Conservation (phyloP, 2,888 invertebrate genomes). For the Drosophila stalkeri region DNA sequence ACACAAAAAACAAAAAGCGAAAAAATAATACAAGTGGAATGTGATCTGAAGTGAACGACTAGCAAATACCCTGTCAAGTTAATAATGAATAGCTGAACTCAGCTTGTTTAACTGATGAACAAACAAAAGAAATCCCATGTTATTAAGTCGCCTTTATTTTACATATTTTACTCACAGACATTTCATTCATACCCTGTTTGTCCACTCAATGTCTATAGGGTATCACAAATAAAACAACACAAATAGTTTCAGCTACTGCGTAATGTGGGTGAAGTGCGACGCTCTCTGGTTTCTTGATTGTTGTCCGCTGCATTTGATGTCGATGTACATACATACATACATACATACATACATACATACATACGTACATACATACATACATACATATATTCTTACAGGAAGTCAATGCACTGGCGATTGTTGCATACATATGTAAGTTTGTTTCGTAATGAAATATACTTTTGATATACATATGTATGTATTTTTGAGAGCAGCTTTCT, state of each 20-base stretch:
- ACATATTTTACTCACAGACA: too few species aligned
- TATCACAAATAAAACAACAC: neutral
- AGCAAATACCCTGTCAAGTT: neutral
- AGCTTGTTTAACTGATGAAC: too few species aligned
- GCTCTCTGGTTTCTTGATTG: conserved; percentile 38
- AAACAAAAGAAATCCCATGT: too few species aligned
- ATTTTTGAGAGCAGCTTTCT: conserved; percentile 22
- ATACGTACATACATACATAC: too few species aligned
- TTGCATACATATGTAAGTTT: conserved; percentile 32
- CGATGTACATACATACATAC: neutral
- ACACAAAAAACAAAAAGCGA: conserved; percentile 2
- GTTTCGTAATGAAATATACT: conserved; percentile 70
- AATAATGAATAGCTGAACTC: too few species aligned
- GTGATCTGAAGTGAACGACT: neutral
- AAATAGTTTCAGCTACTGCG: conserved; percentile 27
- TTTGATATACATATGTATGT: conserved; percentile 34
- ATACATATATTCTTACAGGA: conserved; percentile 61
- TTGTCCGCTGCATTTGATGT: conserved; percentile 18
- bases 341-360: too few species aligned
- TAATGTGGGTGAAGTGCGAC: conserved; percentile 67
- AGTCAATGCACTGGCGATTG: conserved; percentile 60
- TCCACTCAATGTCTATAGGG: neutral
- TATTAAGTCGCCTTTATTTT: too few species aligned
- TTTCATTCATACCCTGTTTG: neutral
- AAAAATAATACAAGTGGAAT: neutral